phyloP scores from a whole-genome alignment of 2,113 vertebrate species.

The Nesoenas mayeri region DNA sequence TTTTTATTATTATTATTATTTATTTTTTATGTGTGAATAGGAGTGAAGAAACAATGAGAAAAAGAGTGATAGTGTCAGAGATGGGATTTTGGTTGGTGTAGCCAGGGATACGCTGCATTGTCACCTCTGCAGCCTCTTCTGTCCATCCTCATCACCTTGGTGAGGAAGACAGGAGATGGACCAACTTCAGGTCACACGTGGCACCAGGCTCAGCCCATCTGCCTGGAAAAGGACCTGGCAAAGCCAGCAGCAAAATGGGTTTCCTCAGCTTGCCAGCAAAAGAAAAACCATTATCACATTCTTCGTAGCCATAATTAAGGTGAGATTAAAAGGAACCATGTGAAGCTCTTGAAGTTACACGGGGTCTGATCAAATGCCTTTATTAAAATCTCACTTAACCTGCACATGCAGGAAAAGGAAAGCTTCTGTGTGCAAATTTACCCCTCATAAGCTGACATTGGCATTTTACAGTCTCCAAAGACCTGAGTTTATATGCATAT shows the following conservation, averaged over 20 bases:
- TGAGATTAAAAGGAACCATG: not conserved
- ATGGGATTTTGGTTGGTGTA: not conserved
- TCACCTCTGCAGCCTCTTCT: not conserved
- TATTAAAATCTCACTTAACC: not conserved
- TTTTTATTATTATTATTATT: too few species aligned
- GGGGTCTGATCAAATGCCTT: not conserved
- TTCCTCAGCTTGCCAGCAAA: not conserved
- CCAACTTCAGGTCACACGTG: not conserved
- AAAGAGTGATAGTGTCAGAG: not conserved
- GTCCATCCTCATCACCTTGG: not conserved
- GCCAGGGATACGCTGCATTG: not conserved
- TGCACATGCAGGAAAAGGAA: not conserved
- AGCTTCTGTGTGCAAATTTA: not conserved
- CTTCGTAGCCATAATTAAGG: not conserved
- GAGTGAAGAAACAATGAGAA: not conserved
- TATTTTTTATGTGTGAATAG: too few species aligned
- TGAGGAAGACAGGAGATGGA: not conserved
- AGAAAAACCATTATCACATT: not conserved
- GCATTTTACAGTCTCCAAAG: not conserved
- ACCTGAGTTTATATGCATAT: not conserved
- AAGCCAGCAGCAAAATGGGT: not conserved
- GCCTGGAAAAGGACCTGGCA: not conserved
- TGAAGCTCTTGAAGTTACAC: not conserved
- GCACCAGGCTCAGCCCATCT: not conserved
- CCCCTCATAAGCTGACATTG: not conserved